A percentile compares a stretch with the other conserved stretches of the same genome.
phyloP scores from a whole-genome alignment of 2,113 vertebrate species.

The Columbina picui region DNA sequence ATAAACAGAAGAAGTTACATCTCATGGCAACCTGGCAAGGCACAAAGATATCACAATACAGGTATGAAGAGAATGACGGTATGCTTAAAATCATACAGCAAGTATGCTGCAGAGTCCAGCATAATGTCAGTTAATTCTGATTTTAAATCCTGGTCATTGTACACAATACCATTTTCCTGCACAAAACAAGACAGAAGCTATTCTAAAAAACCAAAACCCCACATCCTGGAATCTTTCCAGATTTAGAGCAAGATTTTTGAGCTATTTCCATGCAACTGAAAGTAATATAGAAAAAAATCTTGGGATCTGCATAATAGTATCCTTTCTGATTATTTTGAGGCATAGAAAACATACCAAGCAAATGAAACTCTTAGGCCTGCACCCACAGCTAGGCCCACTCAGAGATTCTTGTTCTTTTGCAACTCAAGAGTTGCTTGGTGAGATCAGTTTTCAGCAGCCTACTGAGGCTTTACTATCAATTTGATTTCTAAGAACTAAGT shows the following conservation, averaged over 20 bases:
- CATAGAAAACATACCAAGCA: conserved; percentile 42
- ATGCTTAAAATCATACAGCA: not conserved
- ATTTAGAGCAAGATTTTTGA: not conserved
- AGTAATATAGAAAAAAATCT: conserved; percentile 25
- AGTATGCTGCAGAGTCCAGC: not conserved
- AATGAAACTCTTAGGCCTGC: not conserved
- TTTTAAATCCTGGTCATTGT: not conserved
- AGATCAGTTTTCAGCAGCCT: not conserved
- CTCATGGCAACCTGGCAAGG: not conserved
- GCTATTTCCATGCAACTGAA: conserved; percentile 14
- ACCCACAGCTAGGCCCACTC: conserved; percentile 18
- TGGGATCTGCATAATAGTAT: not conserved
- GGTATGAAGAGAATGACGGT: not conserved
- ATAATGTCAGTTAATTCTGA: not conserved
- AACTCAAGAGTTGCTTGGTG: not conserved
- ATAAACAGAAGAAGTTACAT: not conserved
- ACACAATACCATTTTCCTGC: not conserved
- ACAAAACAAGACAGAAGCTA: not conserved
- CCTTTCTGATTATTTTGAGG: conserved; percentile 17
- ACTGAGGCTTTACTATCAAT: not conserved
- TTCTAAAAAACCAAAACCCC: not conserved
- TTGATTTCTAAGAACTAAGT: conserved; percentile 31
- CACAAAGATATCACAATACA: not conserved
- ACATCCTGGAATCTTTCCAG: conserved; percentile 2
- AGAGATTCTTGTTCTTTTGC: conserved; percentile 20